phyloP scores from a whole-genome alignment of 2,797 vertebrate genomes.

The Mormyrops boulengeri region DNA sequence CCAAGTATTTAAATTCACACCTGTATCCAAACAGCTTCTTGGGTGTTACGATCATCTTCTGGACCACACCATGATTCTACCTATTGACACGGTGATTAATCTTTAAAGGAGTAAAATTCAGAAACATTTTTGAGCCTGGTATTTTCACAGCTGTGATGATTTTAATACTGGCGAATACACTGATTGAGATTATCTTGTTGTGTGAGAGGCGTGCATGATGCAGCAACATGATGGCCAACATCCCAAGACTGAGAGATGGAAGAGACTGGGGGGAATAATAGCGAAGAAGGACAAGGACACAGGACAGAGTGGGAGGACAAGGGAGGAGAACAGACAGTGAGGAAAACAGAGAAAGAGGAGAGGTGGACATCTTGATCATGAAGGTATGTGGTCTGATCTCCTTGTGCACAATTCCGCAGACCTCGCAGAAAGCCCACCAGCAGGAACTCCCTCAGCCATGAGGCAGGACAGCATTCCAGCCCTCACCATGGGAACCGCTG shows the following conservation, averaged over 20 bases:
- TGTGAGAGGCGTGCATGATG: neutral
- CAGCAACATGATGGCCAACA: neutral
- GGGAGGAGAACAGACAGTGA: conserved; percentile 9
- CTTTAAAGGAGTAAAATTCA: neutral
- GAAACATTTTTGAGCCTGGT: neutral
- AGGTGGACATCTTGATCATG: conserved; percentile 38
- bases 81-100: neutral
- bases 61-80: neutral
- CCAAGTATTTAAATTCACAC: neutral
- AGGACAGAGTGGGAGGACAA: neutral
- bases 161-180: neutral
- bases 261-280: neutral
- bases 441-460: conserved; percentile 48
- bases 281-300: neutral
- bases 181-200: neutral
- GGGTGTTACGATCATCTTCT: neutral
- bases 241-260: neutral
- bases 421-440: conserved; percentile 40
- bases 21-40: neutral
- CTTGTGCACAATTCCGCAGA: conserved; percentile 40
- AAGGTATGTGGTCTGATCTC: conserved; percentile 43
- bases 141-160: neutral
- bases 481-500: conserved; percentile 49
- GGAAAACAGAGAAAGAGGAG: conserved; percentile 18
- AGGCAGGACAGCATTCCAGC: conserved; percentile 54